Conservation (phyloP, 2,113 vertebrate species). For the Ceuthmochares aereus region DNA sequence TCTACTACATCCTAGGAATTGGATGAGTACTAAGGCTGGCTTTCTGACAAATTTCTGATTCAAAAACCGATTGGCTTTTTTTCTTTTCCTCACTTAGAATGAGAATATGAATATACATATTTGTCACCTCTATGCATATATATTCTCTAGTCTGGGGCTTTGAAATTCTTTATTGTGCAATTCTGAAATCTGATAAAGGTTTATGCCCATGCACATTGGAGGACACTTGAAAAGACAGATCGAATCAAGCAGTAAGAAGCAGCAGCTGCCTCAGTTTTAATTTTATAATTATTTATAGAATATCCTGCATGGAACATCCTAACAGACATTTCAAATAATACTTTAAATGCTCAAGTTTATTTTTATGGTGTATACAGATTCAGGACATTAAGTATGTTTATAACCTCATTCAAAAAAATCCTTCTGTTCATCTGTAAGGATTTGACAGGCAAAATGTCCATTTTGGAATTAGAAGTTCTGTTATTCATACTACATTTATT, state of each 20-base stretch:
- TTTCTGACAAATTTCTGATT: background rate
- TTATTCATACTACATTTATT: background rate
- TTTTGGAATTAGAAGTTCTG: background rate
- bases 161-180: background rate
- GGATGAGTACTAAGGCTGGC: background rate
- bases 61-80: background rate
- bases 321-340: background rate
- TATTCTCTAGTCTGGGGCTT: background rate
- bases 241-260: background rate
- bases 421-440: background rate
- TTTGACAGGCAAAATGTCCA: background rate
- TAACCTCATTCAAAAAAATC: constrained; percentile 24
- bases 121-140: background rate
- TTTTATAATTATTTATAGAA: background rate
- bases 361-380: background rate
- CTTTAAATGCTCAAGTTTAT: background rate
- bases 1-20: background rate
- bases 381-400: background rate
- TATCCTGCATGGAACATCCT: background rate
- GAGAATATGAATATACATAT: background rate
- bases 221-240: background rate
- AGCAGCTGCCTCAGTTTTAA: background rate
- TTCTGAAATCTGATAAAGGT: background rate
- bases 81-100: rapidly evolving
- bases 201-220: background rate